Evolutionary conservation across 2,113 vertebrate species (phyloP), one percentile per base, ranked within the genome.

Genomic region (Meriones unguiculatus): DNA sequence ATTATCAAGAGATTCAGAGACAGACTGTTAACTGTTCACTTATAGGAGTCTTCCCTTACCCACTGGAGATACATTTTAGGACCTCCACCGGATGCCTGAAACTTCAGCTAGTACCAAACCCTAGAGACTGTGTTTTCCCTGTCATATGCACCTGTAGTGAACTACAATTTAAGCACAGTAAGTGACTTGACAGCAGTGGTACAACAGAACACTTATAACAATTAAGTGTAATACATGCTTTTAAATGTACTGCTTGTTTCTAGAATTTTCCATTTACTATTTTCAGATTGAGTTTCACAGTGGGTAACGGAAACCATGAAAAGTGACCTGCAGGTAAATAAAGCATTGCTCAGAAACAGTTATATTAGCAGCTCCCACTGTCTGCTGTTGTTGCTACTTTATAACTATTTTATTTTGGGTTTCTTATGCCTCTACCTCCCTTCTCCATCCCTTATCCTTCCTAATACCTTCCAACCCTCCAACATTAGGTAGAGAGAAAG

Each of bases 261-360:
- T 81, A 67, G 86, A 72, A 72, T 72, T 94, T 89, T 81, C 38
- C 67, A 89, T 73, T n/a, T 50, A 62, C 32, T 81, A 17, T 81
- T 81, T 94, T 94, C 7, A 64, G 38, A 65, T 7, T 6, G 2
- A 28, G 9, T n/a, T 73, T 73, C 67, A 38, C 76, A 15, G 2
- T 41, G 41, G 77, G 25, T 89, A 18, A 89, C 67, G 41, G 17
- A 38, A 89, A 75, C 25, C 38, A 30, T 28, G 32, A 54, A 50
- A 46, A 38, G 15, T 25, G 2, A 57, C 15, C 30, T 46, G 46
- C 46, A 46, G 46, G 3, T 5, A 87, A 46, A 46, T 25, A 3
- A 35, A 38, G 57, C 20, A 30, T 72, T 5, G 25, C 30, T 75
- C 5, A 8, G 75, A 70, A 28, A 75, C 73, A 59, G 67, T 67